A percentile compares a stretch with the other conserved stretches of the same genome.
phyloP scores from a whole-genome alignment of 1,140 invertebrate species.

The Dreissena rostriformis region DNA sequence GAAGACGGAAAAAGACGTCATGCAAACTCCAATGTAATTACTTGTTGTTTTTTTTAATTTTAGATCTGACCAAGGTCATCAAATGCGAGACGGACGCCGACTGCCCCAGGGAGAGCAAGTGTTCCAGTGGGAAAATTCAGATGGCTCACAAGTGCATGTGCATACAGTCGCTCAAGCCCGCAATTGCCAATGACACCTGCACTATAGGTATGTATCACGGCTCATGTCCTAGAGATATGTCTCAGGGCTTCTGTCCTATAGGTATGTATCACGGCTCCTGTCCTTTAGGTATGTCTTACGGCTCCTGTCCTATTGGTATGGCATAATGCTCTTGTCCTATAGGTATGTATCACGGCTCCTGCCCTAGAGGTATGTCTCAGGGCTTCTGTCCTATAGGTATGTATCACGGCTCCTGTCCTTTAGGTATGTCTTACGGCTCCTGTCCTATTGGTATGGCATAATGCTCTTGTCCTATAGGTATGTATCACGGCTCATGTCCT shows the following conservation, averaged over 20 bases:
- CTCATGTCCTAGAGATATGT: not conserved
- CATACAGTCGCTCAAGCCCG: not conserved
- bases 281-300: not conserved
- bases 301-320: not conserved
- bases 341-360: not conserved
- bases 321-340: not conserved
- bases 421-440: no score
- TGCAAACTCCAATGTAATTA: no score
- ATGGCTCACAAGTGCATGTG: slow-evolving; percentile 15
- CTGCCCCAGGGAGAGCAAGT: slow-evolving; percentile 13
- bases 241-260: not conserved
- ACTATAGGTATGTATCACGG: not conserved
- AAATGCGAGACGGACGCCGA: slow-evolving; percentile 27
- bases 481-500: no score
- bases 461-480: no score
- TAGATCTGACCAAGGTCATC: slow-evolving; percentile 10
- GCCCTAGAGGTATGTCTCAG: not conserved
- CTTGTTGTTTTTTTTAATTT: not conserved
- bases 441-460: no score
- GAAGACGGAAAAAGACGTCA: no score
- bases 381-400: no score
- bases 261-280: not conserved
- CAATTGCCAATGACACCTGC: not conserved
- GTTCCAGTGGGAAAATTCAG: not conserved
- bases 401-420: no score